Percentiles rank a stretch among this genome's conserved stretches.
phyloP scores from a whole-genome alignment of 2,797 vertebrate species.

The Anguilla marmorata region DNA sequence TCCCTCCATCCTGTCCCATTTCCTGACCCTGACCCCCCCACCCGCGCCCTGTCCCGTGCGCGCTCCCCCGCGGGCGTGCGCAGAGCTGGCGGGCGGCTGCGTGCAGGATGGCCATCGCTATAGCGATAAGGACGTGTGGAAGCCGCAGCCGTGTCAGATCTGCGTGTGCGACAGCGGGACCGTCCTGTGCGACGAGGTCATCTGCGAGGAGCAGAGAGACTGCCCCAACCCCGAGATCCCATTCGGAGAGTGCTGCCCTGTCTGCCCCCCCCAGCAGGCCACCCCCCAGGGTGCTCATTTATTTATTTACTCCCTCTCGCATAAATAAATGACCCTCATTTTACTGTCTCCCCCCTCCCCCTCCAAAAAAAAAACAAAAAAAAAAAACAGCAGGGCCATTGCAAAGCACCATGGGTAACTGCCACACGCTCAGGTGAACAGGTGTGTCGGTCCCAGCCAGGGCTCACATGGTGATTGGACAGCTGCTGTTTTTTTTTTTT shows the following conservation, averaged over 20 bases:
- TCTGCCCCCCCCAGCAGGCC: slow-evolving; percentile 83
- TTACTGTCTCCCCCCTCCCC: slow-evolving; percentile 53
- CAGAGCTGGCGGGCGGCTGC: slow-evolving; percentile 84
- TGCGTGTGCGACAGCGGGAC: slow-evolving; percentile 92
- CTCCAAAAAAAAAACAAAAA: slow-evolving; percentile 41
- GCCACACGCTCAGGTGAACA: not conserved
- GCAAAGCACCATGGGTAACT: slow-evolving; percentile 41
- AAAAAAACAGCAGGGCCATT: slow-evolving; percentile 37
- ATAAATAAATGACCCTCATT: slow-evolving; percentile 88
- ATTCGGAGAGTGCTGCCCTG: slow-evolving; percentile 94
- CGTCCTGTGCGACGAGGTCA: slow-evolving; percentile 90
- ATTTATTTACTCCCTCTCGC: slow-evolving; percentile 79
- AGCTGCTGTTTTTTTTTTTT: slow-evolving; percentile 29
- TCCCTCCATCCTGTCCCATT: slow-evolving; percentile 42
- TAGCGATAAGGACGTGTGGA: slow-evolving; percentile 95
- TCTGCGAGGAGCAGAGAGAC: slow-evolving; percentile 90
- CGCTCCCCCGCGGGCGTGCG: slow-evolving; percentile 60
- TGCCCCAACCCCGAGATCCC: slow-evolving; percentile 88
- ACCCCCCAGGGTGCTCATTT: slow-evolving; percentile 88
- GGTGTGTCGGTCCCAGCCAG: slow-evolving; percentile 27
- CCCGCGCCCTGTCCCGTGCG: slow-evolving; percentile 35
- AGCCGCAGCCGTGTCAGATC: slow-evolving; percentile 91
- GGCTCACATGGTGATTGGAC: slow-evolving; percentile 43
- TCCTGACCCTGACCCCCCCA: slow-evolving; percentile 36
- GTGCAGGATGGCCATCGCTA: slow-evolving; percentile 84